Percentiles rank a stretch among this genome's conserved stretches.
Evolutionary conservation across 2,888 invertebrate genomes (phyloP).

Genomic region (Pantelozetes paolii): DNA sequence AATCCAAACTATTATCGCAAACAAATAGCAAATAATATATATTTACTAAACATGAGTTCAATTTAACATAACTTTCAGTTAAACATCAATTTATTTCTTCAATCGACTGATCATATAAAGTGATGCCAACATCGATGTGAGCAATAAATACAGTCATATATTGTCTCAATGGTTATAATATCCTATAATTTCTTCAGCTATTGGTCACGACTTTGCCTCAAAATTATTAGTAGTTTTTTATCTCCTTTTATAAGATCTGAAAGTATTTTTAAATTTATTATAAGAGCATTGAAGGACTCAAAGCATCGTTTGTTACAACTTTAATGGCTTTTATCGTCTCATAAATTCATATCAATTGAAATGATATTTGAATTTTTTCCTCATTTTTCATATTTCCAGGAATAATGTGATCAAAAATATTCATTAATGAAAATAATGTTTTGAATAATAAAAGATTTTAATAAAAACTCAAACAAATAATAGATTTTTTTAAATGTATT

Average conservation of each 20-base stretch:
- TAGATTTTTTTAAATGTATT: too few species aligned
- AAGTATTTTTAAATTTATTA: neutral
- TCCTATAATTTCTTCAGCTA: neutral
- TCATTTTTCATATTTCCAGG: neutral
- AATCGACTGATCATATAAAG: neutral
- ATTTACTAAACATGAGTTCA: neutral
- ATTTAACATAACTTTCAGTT: neutral
- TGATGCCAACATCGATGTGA: neutral
- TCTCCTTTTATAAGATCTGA: neutral
- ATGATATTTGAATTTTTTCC: neutral
- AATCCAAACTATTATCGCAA: neutral
- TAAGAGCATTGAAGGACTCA: neutral
- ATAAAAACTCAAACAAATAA: neutral
- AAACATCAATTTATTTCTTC: neutral
- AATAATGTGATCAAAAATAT: neutral
- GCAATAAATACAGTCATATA: slow-evolving; percentile 1
- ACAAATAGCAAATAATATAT: neutral
- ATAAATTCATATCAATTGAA: neutral
- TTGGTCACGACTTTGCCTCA: neutral
- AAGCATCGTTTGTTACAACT: neutral
- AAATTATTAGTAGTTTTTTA: neutral
- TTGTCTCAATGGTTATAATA: neutral
- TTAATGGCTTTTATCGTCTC: neutral
- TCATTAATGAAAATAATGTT: neutral
- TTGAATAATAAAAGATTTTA: neutral